phyloP scores from a whole-genome alignment of 2,797 vertebrate species.

The Knipowitschia caucasica region DNA sequence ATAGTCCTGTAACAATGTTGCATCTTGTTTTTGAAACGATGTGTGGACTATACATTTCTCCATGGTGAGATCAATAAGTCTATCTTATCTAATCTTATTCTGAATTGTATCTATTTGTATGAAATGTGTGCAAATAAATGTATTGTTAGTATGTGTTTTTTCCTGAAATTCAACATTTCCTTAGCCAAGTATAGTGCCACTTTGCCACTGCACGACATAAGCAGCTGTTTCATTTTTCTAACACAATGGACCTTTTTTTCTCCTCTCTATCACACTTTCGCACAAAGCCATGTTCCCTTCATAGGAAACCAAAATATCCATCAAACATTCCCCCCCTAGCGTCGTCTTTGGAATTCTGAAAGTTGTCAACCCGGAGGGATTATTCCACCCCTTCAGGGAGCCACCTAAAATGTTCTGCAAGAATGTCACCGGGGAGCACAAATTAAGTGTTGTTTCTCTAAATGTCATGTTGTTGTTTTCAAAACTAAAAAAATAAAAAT shows the following conservation, averaged over 20 bases:
- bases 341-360: slow-evolving; percentile 1
- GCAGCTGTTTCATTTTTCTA: neutral
- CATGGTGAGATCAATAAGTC: no score
- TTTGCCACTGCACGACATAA: neutral
- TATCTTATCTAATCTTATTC: no score
- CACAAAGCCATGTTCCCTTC: slow-evolving; percentile 1
- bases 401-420: slow-evolving; percentile 2
- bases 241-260: neutral
- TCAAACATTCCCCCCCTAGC: neutral
- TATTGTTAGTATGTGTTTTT: neutral
- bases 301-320: slow-evolving; percentile 6
- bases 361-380: slow-evolving; percentile 4
- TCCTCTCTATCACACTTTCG: neutral
- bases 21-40: no score
- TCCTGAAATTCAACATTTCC: neutral
- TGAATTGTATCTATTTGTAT: no score
- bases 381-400: slow-evolving; percentile 1
- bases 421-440: slow-evolving; percentile 2
- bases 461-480: slow-evolving; percentile 8
- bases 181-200: neutral
- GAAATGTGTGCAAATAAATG: no score
- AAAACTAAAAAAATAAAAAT: neutral
- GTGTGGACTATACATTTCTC: no score
- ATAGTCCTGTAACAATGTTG: no score
- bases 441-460: slow-evolving; percentile 1